Evolutionary conservation across 2,888 invertebrate species (phyloP).

Genomic region (Phalera bucephala): DNA sequence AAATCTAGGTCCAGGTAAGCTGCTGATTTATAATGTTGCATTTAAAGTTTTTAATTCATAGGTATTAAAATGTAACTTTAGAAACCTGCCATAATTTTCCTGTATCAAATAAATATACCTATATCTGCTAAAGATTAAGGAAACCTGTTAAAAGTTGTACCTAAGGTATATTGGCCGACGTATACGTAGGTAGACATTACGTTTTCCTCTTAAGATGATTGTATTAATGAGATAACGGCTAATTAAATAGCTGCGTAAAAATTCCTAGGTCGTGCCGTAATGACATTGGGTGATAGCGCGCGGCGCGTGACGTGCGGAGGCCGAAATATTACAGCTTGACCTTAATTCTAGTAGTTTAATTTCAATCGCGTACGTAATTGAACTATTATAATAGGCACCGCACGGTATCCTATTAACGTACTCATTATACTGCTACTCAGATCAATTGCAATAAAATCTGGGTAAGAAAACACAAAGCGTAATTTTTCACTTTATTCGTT

Average conservation of each 20-base stretch:
- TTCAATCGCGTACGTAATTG: slow-evolving; percentile 45
- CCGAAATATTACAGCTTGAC: slow-evolving; percentile 48
- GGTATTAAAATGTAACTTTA: neutral
- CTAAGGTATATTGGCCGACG: slow-evolving; percentile 20
- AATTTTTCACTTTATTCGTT: too few relatives aligned
- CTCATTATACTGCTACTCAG: slow-evolving; percentile 14
- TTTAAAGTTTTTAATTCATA: neutral
- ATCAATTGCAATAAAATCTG: slow-evolving; percentile 5
- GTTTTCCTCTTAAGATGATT: neutral
- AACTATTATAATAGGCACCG: slow-evolving; percentile 32
- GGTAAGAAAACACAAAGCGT: too few relatives aligned
- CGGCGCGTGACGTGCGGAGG: slow-evolving; percentile 53
- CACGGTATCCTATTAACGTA: slow-evolving; percentile 24
- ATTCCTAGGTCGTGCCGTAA: slow-evolving; percentile 37
- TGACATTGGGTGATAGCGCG: slow-evolving; percentile 49
- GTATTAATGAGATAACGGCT: slow-evolving; percentile 14
- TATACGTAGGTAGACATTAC: slow-evolving; percentile 28
- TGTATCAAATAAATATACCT: neutral
- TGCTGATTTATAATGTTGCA: slow-evolving; percentile 12
- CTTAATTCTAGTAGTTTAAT: slow-evolving; percentile 51
- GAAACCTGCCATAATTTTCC: neutral
- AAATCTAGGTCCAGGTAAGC: slow-evolving; percentile 10
- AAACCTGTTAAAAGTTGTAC: slow-evolving; percentile 12
- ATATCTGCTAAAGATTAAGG: neutral
- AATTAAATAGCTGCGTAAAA: slow-evolving; percentile 22